Conservation (phyloP, 1,140 invertebrate genomes). For the Cotesia chilonis region DNA sequence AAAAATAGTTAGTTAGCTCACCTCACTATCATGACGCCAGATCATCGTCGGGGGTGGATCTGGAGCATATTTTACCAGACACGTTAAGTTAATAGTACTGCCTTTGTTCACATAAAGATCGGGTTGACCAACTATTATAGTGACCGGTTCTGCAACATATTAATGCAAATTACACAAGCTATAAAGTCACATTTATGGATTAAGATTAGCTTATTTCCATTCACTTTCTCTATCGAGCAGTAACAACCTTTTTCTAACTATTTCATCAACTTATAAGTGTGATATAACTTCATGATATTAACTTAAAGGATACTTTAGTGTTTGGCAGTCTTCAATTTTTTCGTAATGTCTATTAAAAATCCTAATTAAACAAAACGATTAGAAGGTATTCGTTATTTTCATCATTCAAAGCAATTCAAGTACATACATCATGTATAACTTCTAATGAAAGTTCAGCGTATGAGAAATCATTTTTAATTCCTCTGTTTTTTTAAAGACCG, state of each 20-base stretch:
- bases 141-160: slow-evolving; percentile 70
- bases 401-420: no score
- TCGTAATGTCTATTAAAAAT: no score
- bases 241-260: not conserved
- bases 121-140: slow-evolving; percentile 71
- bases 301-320: no score
- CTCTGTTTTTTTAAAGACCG: no score
- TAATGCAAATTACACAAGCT: slow-evolving; percentile 22
- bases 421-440: no score
- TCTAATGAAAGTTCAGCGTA: no score
- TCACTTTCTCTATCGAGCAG: not conserved
- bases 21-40: slow-evolving; percentile 73
- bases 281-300: no score
- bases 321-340: no score
- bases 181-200: not conserved
- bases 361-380: no score
- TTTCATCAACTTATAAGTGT: no score
- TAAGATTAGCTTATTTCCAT: not conserved
- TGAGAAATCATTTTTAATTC: no score
- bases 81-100: slow-evolving; percentile 76
- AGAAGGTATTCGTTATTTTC: no score
- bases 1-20: slow-evolving; percentile 50
- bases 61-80: slow-evolving; percentile 72
- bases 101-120: slow-evolving; percentile 75
- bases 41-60: slow-evolving; percentile 72